A percentile compares a stretch with the other conserved stretches of the same genome.
Evolutionary conservation across 2,797 vertebrate species (phyloP).

Genomic region (Tolypeutes matacus): DNA sequence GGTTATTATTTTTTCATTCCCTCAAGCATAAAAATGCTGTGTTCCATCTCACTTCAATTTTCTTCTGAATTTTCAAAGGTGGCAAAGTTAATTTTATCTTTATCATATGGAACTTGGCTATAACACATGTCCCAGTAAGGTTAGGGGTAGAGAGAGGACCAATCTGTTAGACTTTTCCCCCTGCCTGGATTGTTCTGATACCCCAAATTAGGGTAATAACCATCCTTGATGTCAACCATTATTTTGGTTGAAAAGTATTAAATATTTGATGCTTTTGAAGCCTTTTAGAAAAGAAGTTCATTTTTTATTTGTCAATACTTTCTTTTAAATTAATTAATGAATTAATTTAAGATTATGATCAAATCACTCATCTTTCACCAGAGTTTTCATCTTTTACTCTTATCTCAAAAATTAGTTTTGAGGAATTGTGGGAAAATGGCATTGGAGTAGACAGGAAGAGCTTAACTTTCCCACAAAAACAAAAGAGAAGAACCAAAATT

Average conservation of each 20-base stretch:
- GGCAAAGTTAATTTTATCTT: background rate
- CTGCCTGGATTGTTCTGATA: background rate
- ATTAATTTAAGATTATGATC: background rate
- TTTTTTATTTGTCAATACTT: background rate
- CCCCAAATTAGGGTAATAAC: background rate
- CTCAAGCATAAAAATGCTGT: background rate
- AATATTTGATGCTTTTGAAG: background rate
- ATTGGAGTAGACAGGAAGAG: too few species aligned
- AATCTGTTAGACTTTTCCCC: background rate
- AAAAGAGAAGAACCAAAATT: too few species aligned
- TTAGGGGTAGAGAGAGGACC: background rate
- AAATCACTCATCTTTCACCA: background rate
- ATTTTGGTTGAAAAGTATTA: slow-evolving; percentile 3
- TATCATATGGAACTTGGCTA: background rate
- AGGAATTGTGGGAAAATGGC: too few species aligned
- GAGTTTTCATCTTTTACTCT: background rate
- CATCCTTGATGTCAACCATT: background rate
- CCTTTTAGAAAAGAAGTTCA: background rate
- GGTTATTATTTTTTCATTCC: too few species aligned
- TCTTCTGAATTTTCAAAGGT: background rate
- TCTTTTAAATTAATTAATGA: background rate
- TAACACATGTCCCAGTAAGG: background rate
- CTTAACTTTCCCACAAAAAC: too few species aligned
- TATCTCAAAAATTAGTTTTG: background rate
- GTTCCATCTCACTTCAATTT: background rate